These are phyloP conservation scores for Rousettus madagascariensis DNA, from an alignment of 2,797 vertebrate genomes.

Conservation along the genomic window DNA sequence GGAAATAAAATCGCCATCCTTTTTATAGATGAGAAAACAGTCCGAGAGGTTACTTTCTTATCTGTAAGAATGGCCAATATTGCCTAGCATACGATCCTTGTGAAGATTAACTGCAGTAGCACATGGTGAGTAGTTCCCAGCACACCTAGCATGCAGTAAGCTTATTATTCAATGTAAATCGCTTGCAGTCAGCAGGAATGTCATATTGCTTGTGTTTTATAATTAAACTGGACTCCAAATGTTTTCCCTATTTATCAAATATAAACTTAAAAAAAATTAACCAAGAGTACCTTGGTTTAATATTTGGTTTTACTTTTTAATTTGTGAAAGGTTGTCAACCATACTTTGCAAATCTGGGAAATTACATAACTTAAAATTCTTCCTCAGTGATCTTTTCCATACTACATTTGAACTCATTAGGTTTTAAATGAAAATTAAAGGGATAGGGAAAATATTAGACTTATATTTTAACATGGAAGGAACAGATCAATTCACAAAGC, in stretches of 20 bases:
- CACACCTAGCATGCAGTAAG: fast-evolving
- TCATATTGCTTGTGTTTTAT: neutral
- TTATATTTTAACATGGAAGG: neutral
- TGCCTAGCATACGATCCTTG: neutral
- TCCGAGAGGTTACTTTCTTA: neutral
- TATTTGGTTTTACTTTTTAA: slow-evolving; percentile 40
- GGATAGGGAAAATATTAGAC: neutral
- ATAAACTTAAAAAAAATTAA: neutral
- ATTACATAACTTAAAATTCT: neutral
- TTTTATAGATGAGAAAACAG: neutral
- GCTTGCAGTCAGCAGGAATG: neutral
- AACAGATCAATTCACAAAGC: neutral
- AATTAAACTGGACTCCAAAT: neutral
- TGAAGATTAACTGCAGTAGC: neutral
- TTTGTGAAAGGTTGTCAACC: neutral
- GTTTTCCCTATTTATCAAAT: slow-evolving; percentile 2
- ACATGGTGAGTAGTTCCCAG: neutral
- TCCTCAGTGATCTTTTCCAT: neutral
- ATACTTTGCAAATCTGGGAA: neutral
- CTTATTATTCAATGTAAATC: neutral
- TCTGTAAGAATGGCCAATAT: neutral
- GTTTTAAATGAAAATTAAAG: slow-evolving; percentile 44
- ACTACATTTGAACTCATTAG: neutral
- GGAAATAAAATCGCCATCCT: slow-evolving; percentile 24
- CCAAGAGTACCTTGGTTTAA: neutral